Evolutionary conservation across 1,140 invertebrate genomes (phyloP).

Genomic region (Reticulitermes speratus): DNA sequence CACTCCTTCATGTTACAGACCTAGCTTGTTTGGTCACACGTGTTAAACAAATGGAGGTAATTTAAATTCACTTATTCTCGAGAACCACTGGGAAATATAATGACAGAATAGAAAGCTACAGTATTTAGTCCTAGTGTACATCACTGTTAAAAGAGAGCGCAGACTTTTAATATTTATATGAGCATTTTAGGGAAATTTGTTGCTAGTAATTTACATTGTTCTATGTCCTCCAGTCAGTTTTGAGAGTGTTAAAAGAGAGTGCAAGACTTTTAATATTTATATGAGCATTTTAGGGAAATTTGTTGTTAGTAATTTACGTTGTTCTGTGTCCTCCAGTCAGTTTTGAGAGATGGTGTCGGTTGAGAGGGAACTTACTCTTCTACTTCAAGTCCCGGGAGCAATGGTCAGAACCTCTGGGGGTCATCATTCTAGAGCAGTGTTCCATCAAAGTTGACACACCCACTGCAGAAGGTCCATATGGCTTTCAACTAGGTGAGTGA

Average conservation of each 20-base stretch:
- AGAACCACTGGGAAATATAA: too few relatives aligned
- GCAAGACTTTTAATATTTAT: too few relatives aligned
- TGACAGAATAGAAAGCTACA: too few relatives aligned
- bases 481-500: conserved; percentile 67
- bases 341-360: conserved; percentile 83
- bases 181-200: too few relatives aligned
- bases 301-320: neutral
- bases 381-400: conserved; percentile 89
- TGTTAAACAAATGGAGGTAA: too few relatives aligned
- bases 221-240: conserved; percentile 65
- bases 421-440: conserved; percentile 86
- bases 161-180: too few relatives aligned
- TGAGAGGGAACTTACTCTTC: conserved; percentile 91
- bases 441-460: conserved; percentile 68
- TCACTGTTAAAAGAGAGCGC: too few relatives aligned
- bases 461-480: conserved; percentile 59
- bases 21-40: too few relatives aligned
- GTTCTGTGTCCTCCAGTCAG: conserved; percentile 61
- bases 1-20: too few relatives aligned
- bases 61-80: too few relatives aligned
- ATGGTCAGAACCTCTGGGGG: conserved; percentile 82
- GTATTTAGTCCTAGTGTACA: too few relatives aligned
- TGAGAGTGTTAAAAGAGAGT: conserved; percentile 52
- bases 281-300: too few relatives aligned
- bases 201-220: neutral